Base-by-base conservation (phyloP, 2,113 vertebrate genomes). In the Elaphurus davidianus region DNA sequence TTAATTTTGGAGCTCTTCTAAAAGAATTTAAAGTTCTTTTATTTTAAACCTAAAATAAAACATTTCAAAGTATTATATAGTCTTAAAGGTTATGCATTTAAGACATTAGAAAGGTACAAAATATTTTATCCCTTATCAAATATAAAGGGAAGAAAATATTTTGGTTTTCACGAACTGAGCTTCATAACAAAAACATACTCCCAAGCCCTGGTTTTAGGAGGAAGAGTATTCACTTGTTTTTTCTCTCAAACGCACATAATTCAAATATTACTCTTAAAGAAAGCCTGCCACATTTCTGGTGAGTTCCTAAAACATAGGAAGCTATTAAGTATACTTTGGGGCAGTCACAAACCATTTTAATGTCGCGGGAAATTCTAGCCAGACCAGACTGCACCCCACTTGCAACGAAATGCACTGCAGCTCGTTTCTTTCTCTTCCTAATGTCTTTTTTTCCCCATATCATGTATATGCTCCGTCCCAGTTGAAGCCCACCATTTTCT, bases 1-100 rank as follows among this genome's bases (percentile, higher is more conserved):
- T 97, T 78, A 82, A 87, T 91, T 91, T 84, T 71, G 57, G 76
- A 96, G 45, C n/a, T 81, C 33, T 95, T 96, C 21, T 78, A 79
- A 91, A 93, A 89, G n/a, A 91, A 23, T 3, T 67, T 87, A 45
- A 91, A 47, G 15, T 87, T 82, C 21, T 89, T 78, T 64, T 92
- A 93, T 81, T 97, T 85, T 93, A 91, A 81, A 40, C 40, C n/a
- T 85, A 59, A 85, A 71, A 89, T 36, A 23, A 90, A 88, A 62
- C n/a, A 50, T 90, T 67, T 71, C 36, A 47, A 62, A 83, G 43
- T 14, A 84, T 55, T 79, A 89, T 7, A 55, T 7, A 55, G 64
- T 76, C 11, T 82, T 64, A 78, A 0, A 97, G 83, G 47, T 91
- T 40, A 52, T 17, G 3, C 36, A 94, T 57, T 78, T 87, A 89